Base-by-base conservation (phyloP, 30 jellyfish, hydroid and myxozoan genomes). In the Aurelia sp. region DNA sequence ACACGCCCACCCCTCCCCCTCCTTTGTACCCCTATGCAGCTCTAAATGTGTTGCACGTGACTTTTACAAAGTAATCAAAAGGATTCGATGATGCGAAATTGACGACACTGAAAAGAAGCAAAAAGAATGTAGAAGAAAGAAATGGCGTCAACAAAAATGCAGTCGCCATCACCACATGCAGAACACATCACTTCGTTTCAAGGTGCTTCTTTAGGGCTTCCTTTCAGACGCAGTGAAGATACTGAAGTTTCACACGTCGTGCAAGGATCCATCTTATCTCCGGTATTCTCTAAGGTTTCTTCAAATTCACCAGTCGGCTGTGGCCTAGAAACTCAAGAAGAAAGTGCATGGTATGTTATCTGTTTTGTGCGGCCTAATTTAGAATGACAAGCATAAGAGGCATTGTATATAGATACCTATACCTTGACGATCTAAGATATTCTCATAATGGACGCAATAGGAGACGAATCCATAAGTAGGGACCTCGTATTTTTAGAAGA, bases 101-200 rank as follows among this genome's bases (percentile, higher is more conserved):
- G 84, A 58, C 67, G 61, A 53, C 38, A 74, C 67, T 18, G 74
- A 33, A 53, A 33, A 44, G 55, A 44, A 44, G 16, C 55, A 44
- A 44, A 9, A 7, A 44, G 55, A 44, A 44, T 44, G 55, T 44
- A 44, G 63, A 47, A 67, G 62, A 58, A 67, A 79, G 74, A 11
- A 58, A 81, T 81, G 84, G 72, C 91, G 91, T 81, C 84, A 81
- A 81, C 55, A 44, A 44, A 81, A 9, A 81, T 81, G 81, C 91
- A 81, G 59, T 81, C 84, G 84, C 91, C 91, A 81, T 82, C 68
- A 81, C 41, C 55, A 44, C 55, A 44, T 44, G 55, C 55, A 44
- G 55, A 44, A 21, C 33, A 21, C 2, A 21, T 21, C 75, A 20
- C 41, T 17, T 64, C 75, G 5, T 64, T 64, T 1, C 75, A 64